Percentiles rank a stretch among this genome's conserved stretches.
phyloP scores from a whole-genome alignment of 30 jellyfish, hydroid and myxozoan species.

The Nemopilema nomurai region DNA sequence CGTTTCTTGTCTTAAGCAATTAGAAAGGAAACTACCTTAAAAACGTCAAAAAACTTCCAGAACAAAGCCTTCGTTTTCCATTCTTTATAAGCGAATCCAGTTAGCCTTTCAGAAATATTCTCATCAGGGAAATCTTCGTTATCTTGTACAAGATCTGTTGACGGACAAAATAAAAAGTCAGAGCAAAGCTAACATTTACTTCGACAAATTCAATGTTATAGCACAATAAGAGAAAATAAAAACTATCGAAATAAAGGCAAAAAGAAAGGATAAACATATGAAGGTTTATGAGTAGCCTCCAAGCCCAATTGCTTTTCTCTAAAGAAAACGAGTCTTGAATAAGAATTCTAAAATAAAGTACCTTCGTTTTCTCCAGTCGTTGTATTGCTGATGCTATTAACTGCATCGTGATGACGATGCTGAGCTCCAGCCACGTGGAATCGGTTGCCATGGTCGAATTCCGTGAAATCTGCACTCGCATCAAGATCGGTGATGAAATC shows the following conservation, averaged over 20 bases:
- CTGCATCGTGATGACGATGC: not conserved
- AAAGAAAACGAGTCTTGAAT: not conserved
- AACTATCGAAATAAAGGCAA: too few species aligned
- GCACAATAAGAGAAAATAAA: too few species aligned
- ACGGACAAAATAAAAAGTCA: too few species aligned
- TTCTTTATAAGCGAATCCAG: constrained; percentile 44
- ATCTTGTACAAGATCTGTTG: not conserved
- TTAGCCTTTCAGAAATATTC: constrained; percentile 29
- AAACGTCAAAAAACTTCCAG: constrained; percentile 59
- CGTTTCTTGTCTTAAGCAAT: too few species aligned
- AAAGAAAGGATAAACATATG: too few species aligned
- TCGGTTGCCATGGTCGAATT: constrained; percentile 30
- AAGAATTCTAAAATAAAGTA: not conserved
- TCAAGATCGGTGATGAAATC: constrained; percentile 55
- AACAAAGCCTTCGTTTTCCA: constrained; percentile 51
- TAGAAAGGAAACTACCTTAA: constrained; percentile 44
- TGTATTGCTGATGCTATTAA: not conserved
- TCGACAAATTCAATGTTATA: too few species aligned
- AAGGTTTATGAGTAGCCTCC: too few species aligned
- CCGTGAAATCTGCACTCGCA: constrained; percentile 72
- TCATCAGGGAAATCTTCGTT: constrained; percentile 1
- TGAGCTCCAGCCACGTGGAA: constrained; percentile 21
- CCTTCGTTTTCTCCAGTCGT: constrained; percentile 5
- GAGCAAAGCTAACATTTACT: too few species aligned
- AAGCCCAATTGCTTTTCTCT: too few species aligned